phyloP scores from a whole-genome alignment of 2,888 invertebrate genomes.

The Alviniconcha strummeri region DNA sequence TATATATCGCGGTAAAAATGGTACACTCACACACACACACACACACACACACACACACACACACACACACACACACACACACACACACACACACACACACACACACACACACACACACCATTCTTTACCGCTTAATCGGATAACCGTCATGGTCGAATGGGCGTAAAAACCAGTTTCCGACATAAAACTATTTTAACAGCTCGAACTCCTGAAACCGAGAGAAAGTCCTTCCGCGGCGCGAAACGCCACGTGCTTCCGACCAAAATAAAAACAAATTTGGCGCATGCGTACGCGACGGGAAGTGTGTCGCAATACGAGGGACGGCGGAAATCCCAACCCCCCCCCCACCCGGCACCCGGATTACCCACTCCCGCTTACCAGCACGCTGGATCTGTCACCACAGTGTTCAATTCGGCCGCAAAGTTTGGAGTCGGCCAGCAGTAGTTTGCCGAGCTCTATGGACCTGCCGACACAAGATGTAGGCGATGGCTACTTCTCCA shows the following conservation, averaged over 20 bases:
- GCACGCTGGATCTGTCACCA: not conserved
- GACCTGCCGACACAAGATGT: conserved; percentile 66
- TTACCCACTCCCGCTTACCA: not conserved
- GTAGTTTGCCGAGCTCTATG: conserved; percentile 48
- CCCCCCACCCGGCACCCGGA: not conserved
- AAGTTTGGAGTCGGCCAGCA: conserved; percentile 3
- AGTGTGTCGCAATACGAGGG: not conserved
- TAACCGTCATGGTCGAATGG: not conserved
- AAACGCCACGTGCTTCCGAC: conserved; percentile 10
- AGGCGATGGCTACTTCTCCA: conserved; percentile 55
- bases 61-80: not conserved
- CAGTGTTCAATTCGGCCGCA: not conserved
- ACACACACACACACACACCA: not conserved
- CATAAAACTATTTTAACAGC: not conserved
- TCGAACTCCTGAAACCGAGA: not conserved
- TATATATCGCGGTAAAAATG: no score
- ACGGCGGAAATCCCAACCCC: conserved; percentile 2
- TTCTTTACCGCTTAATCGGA: not conserved
- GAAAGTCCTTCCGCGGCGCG: not conserved
- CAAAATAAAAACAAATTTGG: conserved; percentile 8
- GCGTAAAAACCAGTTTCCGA: no score
- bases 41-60: conserved; percentile 8
- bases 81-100: not conserved
- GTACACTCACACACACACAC: not conserved
- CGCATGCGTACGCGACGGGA: conserved; percentile 2